Percentiles rank a stretch among this genome's conserved stretches.
phyloP scores from a whole-genome alignment of 2,797 vertebrate genomes.

The Ceryle rudis region DNA sequence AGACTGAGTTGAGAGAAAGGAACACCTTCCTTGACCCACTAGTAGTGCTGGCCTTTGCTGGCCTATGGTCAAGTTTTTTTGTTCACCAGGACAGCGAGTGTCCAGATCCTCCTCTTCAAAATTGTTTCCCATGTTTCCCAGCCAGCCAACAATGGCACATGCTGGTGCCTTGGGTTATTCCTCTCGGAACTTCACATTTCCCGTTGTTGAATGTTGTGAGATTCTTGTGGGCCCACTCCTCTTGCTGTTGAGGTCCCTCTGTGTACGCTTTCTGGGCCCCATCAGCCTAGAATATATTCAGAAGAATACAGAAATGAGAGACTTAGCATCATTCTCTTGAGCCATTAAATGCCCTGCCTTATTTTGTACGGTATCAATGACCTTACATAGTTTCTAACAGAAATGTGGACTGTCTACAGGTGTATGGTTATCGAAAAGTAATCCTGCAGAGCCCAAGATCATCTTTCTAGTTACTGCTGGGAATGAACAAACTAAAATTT shows the following conservation, averaged over 20 bases:
- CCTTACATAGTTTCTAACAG: constrained; percentile 15
- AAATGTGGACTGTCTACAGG: neutral
- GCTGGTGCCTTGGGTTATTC: neutral
- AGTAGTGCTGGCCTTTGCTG: neutral
- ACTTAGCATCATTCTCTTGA: neutral
- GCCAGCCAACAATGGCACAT: neutral
- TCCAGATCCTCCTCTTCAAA: neutral
- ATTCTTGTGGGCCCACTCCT: neutral
- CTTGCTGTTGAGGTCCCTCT: neutral
- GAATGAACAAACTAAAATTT: constrained; percentile 60
- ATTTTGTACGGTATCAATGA: neutral
- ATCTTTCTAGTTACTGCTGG: constrained; percentile 58
- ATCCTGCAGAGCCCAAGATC: constrained; percentile 31
- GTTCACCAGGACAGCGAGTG: neutral
- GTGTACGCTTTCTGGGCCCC: neutral
- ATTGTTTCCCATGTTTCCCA: neutral
- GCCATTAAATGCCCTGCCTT: neutral
- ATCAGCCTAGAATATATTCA: neutral
- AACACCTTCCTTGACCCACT: neutral
- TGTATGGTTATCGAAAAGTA: constrained; percentile 56
- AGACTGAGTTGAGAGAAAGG: neutral
- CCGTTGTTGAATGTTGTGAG: neutral
- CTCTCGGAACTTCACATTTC: neutral
- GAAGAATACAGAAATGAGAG: neutral
- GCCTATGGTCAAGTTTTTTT: neutral